Evolutionary conservation across 2,888 invertebrate species (phyloP), one percentile per base, ranked within the genome.

Genomic region (Hyppa rectilinea): DNA sequence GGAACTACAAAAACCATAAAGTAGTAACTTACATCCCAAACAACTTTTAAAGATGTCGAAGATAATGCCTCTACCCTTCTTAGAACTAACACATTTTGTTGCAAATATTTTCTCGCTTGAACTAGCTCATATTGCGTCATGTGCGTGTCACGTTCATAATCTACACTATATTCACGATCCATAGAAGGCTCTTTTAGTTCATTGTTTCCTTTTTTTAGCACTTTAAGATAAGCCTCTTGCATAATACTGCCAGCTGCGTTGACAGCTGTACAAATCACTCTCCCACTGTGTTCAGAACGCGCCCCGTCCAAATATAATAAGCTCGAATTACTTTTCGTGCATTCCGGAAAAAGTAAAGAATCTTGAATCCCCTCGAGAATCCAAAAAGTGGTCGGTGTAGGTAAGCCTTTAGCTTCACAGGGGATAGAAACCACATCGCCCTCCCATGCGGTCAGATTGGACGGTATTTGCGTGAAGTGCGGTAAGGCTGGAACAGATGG

Each of bases 371-470:
- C 99, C 93, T 99, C 99, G 87, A 98, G 98, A 86, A 98, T 98
- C 99, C 99, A 99, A 93, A 99, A 99, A 36, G 99, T 97, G 20
- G 99, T 98, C 4, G 99, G 99, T 78, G 97, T 97, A 20, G 99
- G 99, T 91, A 98, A 98, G 75, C 99, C 99, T 88, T 97, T 97
- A 40, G 99, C 99, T 85, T 98, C 97, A 95, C 99, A 99, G 76
- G 98, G 98, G 90, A 99, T 98, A 82, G 98, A 98, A 61, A 98
- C 99, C 86, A 98, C 97, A 86, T 98, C 98, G 91, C 98, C 98
- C 88, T 98, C 96, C 88, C 98, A 98, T 84, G 98, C 98, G 92
- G 98, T 98, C 93, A 98, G 97, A 95, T 99, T 99, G 89, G 97
- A 97, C 53, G 99, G 99, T 90, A 97, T 97, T 89, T 97, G 97